Evolutionary conservation across 2,113 vertebrate species (phyloP).

Genomic region (Xenopus laevis): DNA sequence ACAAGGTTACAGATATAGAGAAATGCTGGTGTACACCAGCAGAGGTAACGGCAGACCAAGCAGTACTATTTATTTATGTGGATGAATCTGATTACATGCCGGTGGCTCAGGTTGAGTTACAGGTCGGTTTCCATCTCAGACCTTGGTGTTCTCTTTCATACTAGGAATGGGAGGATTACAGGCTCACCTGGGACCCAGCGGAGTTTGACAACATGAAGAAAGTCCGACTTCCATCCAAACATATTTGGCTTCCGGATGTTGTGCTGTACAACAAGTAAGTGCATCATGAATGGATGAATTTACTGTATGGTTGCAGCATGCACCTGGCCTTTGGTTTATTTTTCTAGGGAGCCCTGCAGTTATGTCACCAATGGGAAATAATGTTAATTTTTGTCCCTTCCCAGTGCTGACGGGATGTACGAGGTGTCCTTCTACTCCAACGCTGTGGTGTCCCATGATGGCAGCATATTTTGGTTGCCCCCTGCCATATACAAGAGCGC

Average conservation of each 20-base stretch:
- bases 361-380: neutral
- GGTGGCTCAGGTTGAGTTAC: no score
- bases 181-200: constrained; percentile 88
- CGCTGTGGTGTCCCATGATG: constrained; percentile 87
- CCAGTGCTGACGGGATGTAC: constrained; percentile 90
- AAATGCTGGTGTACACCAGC: no score
- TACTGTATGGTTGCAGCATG: no score
- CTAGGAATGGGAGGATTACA: constrained; percentile 97
- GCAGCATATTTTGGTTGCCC: constrained; percentile 94
- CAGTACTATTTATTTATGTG: no score
- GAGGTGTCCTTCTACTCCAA: constrained; percentile 98
- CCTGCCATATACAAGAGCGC: constrained; percentile 96
- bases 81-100: no score
- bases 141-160: neutral
- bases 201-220: constrained; percentile 96
- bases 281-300: neutral
- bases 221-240: constrained; percentile 92
- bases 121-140: no score
- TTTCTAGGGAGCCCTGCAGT: no score
- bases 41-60: no score
- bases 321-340: no score
- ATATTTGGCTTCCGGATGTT: constrained; percentile 97
- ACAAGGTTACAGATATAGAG: no score
- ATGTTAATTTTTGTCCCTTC: neutral
- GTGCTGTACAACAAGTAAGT: constrained; percentile 98